Evolutionary conservation across 1,140 invertebrate species (phyloP).

Genomic region (Eueides isabella): DNA sequence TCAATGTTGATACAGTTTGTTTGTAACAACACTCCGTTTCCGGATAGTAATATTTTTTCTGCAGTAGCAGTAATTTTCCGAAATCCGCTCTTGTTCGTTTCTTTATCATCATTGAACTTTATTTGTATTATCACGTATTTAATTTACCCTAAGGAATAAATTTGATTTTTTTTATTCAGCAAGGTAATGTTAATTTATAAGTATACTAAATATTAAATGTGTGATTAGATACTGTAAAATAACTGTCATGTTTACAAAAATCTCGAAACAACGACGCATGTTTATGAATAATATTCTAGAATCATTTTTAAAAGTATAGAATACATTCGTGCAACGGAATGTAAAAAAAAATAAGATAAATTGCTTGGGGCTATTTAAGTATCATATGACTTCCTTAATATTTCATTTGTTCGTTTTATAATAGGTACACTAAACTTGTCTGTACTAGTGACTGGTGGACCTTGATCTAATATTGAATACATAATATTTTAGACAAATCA

Average conservation of each 20-base stretch:
- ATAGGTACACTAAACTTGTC: neutral
- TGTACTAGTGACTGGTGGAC: constrained; percentile 47
- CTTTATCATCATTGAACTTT: too few species aligned
- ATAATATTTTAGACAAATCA: neutral
- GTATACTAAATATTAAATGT: too few species aligned
- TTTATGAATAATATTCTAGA: too few species aligned
- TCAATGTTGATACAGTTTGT: neutral
- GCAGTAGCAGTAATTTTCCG: neutral
- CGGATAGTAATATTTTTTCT: neutral
- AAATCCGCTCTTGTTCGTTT: too few species aligned
- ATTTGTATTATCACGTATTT: too few species aligned
- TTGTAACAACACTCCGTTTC: neutral
- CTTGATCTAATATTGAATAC: constrained; percentile 42
- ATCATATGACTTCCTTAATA: neutral
- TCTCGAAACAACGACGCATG: too few species aligned
- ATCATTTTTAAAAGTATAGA: too few species aligned
- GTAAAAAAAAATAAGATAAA: neutral
- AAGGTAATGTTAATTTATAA: too few species aligned
- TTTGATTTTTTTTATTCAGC: too few species aligned
- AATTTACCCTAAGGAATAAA: too few species aligned
- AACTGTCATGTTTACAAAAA: too few species aligned
- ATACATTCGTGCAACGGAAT: neutral
- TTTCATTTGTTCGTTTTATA: constrained; percentile 8
- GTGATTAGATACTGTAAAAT: too few species aligned
- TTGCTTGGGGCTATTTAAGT: neutral